Evolutionary conservation across 2,113 vertebrate species (phyloP).

Genomic region (Bos taurus): ARS-UCD2.0 NC_037342.1:20060501-20061000

Average conservation of each 20-base stretch:
- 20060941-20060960: rapidly evolving
- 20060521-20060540: neutral
- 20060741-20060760: neutral
- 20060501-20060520: neutral
- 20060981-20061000: neutral
- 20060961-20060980: neutral
- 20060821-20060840: neutral
- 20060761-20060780: neutral
- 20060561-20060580: neutral
- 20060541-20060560: neutral
- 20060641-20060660: neutral
- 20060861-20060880: neutral
- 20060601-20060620: neutral
- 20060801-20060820: neutral
- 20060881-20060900: neutral
- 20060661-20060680: neutral
- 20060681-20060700: neutral
- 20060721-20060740: no score
- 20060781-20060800: neutral
- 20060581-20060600: neutral
- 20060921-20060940: neutral
- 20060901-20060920: neutral
- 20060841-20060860: neutral
- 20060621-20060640: neutral
- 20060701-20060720: neutral